These are phyloP conservation scores for Brenthis daphne DNA, from an alignment of 2,888 invertebrate species.

Conservation along the genomic window DNA sequence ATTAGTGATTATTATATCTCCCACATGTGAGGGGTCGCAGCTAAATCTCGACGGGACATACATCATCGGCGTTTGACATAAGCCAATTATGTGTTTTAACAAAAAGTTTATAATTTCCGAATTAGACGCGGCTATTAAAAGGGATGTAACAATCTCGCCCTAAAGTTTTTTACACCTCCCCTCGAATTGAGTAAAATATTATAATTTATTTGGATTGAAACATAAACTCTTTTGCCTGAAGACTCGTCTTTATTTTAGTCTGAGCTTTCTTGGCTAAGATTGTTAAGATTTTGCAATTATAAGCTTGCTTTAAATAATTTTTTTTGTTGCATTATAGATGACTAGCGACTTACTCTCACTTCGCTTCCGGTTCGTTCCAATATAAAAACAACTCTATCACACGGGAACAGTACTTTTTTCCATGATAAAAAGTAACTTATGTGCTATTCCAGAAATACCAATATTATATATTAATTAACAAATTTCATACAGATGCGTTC, in stretches of 20 bases:
- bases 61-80: slow-evolving; percentile 21
- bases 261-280: slow-evolving; percentile 10
- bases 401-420: too few species aligned
- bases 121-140: slow-evolving; percentile 35
- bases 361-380: too few species aligned
- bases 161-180: slow-evolving; percentile 11
- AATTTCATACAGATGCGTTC: too few species aligned
- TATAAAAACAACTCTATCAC: too few species aligned
- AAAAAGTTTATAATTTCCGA: slow-evolving; percentile 26
- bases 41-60: slow-evolving; percentile 14
- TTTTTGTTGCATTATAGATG: background rate
- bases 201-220: slow-evolving; percentile 27
- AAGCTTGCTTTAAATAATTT: background rate
- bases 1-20: slow-evolving; percentile 4
- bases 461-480: too few species aligned
- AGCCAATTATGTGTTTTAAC: slow-evolving; percentile 24
- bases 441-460: too few species aligned
- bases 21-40: background rate
- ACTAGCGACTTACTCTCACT: background rate
- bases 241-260: slow-evolving; percentile 18
- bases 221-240: slow-evolving; percentile 20
- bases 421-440: too few species aligned
- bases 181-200: slow-evolving; percentile 20
- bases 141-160: slow-evolving; percentile 23
- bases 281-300: slow-evolving; percentile 19